Base-by-base conservation (phyloP, 2,797 vertebrate genomes). In the Psittacula echo region DNA sequence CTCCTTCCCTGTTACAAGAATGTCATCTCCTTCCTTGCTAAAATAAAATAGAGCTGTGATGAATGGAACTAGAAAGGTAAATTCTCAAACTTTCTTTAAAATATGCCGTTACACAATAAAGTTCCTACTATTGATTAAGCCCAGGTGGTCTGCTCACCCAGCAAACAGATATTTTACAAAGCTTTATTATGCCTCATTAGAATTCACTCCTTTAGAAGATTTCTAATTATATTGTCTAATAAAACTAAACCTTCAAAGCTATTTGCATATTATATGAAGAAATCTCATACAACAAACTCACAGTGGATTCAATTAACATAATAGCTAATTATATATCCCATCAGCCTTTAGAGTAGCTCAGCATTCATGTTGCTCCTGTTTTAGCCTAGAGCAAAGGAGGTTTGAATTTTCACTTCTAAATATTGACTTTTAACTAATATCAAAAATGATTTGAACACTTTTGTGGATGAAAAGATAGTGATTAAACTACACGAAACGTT, bases 191-290 rank as follows among this genome's bases (percentile, higher is more conserved):
- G 72, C 92, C 90, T 98, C 96, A 95, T 96, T 95, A 86, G 97
- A 96, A 98, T 96, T 97, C 98, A 93, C 72, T 96, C 92, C 90
- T 97, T 97, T 97, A 97, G 96, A 97, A 96, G 94, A 97, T 98
- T 98, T 98, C 98, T 97, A 98, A 98, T 99, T 98, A 98, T 98
- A 98, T 97, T 98, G 97, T 96, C 98, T 98, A 98, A 98, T 99
- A 99, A 99, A 98, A 98, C 96, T 97, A 97, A 98, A 97, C 95
- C 97, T 97, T 96, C 68, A 19, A 96, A 97, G 97, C 94, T 96
- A 98, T 98, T 98, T 98, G 98, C 98, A 98, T 98, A 98, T 97
- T 98, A 98, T 98, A 99, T 98, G 98, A 98, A 98, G 97, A 98
- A 98, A 97, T 98, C 97, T 98, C 97, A 97, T 96, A 96, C 97